Evolutionary conservation across 1,140 invertebrate genomes (phyloP).

Genomic region (Idris sp.): DNA sequence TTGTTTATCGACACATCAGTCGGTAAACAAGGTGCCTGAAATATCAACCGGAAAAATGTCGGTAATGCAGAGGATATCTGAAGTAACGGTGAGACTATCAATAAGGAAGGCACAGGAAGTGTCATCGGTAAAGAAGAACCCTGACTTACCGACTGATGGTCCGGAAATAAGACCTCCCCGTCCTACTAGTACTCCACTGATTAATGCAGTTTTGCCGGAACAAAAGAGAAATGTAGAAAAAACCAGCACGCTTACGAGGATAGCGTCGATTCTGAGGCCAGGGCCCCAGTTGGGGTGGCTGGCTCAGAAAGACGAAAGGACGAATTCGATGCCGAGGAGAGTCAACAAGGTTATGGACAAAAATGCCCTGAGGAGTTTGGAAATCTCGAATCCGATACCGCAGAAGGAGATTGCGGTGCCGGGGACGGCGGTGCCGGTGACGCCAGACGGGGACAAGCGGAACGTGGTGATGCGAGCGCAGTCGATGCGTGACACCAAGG

Average conservation of each 20-base stretch:
- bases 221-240: conserved; percentile 73
- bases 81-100: no score
- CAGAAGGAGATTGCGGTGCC: conserved; percentile 83
- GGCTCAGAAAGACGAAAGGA: conserved; percentile 75
- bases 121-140: conserved; percentile 75
- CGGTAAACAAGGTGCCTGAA: no score
- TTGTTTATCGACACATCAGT: no score
- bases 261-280: conserved; percentile 87
- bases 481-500: conserved; percentile 84
- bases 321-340: conserved; percentile 81
- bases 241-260: conserved; percentile 83
- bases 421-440: conserved; percentile 79
- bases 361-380: conserved; percentile 83
- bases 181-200: conserved; percentile 63
- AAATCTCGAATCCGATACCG: conserved; percentile 89
- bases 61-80: no score
- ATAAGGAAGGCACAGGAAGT: conserved; percentile 77
- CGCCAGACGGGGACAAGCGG: conserved; percentile 75
- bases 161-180: conserved; percentile 36
- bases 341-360: conserved; percentile 83
- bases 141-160: conserved; percentile 28
- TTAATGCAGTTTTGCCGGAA: conserved; percentile 56
- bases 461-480: conserved; percentile 84
- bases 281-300: conserved; percentile 80
- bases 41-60: no score